These are phyloP conservation scores for Epiblema foenella DNA, from an alignment of 2,888 invertebrate species.

Conservation along the genomic window DNA sequence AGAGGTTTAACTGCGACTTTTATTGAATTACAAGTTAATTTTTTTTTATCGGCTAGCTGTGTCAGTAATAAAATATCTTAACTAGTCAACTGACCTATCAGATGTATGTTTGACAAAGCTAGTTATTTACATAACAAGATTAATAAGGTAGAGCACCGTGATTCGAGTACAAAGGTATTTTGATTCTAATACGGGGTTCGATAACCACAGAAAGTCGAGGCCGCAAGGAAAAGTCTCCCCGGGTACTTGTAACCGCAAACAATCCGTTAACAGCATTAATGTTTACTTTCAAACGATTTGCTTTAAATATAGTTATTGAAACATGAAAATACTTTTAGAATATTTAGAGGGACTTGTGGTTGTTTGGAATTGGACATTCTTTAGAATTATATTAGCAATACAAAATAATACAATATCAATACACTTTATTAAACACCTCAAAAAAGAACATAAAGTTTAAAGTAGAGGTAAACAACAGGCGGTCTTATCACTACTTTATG, in stretches of 20 bases:
- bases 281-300: slow-evolving; percentile 30
- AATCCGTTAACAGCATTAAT: slow-evolving; percentile 33
- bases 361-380: neutral
- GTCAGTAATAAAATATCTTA: slow-evolving; percentile 21
- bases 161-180: slow-evolving; percentile 15
- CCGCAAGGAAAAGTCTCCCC: slow-evolving; percentile 28
- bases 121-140: slow-evolving; percentile 29
- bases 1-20: slow-evolving; percentile 39
- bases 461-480: too few relatives aligned
- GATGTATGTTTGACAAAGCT: slow-evolving; percentile 8
- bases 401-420: neutral
- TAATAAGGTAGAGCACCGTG: slow-evolving; percentile 32
- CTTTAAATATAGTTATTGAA: slow-evolving; percentile 15
- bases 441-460: too few relatives aligned
- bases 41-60: slow-evolving; percentile 31
- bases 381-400: neutral
- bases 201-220: slow-evolving; percentile 39
- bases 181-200: slow-evolving; percentile 19
- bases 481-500: too few relatives aligned
- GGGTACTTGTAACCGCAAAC: slow-evolving; percentile 33
- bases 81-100: neutral
- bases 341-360: slow-evolving; percentile 1
- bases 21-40: slow-evolving; percentile 38
- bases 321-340: slow-evolving; percentile 1
- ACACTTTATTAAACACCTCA: too few relatives aligned